A percentile compares a stretch with the other conserved stretches of the same genome.
These are phyloP conservation scores for Melanostoma scalare DNA, from an alignment of 2,888 invertebrate species.

Conservation along the genomic window DNA sequence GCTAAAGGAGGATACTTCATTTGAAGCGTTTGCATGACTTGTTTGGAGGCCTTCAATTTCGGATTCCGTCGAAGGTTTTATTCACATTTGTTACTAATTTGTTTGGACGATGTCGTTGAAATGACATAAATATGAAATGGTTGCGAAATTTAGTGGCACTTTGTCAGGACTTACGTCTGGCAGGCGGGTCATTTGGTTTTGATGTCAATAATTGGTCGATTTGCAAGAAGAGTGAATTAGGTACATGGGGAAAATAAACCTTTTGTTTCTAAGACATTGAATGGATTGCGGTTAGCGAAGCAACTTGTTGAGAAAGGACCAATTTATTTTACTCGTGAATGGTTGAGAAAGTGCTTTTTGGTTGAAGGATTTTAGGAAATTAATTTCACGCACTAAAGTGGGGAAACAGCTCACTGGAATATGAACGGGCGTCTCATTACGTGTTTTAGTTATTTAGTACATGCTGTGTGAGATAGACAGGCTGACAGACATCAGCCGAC, in stretches of 20 bases:
- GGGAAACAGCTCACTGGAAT: too few relatives aligned
- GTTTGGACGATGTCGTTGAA: constrained; percentile 66
- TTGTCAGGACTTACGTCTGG: constrained; percentile 32
- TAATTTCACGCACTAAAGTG: too few relatives aligned
- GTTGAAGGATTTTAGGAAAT: too few relatives aligned
- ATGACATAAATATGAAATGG: constrained; percentile 62
- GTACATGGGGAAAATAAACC: background rate
- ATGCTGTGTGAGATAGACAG: too few relatives aligned
- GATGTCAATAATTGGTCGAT: constrained; percentile 66
- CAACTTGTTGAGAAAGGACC: too few relatives aligned
- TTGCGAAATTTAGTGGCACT: constrained; percentile 63
- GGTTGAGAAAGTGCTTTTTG: too few relatives aligned
- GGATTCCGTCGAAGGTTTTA: constrained; percentile 64
- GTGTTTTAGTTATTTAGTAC: too few relatives aligned
- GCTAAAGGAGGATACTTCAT: background rate
- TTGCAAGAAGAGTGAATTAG: constrained; percentile 19
- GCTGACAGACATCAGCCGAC: too few relatives aligned
- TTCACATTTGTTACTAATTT: constrained; percentile 70
- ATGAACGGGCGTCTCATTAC: too few relatives aligned
- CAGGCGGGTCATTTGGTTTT: constrained; percentile 37
- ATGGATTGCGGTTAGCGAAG: too few relatives aligned
- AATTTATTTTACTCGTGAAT: too few relatives aligned
- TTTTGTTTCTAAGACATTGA: too few relatives aligned
- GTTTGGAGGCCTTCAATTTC: constrained; percentile 59
- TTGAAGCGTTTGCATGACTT: constrained; percentile 14